phyloP scores from a whole-genome alignment of 2,888 invertebrate genomes.

The Drosophila suboccidentalis region DNA sequence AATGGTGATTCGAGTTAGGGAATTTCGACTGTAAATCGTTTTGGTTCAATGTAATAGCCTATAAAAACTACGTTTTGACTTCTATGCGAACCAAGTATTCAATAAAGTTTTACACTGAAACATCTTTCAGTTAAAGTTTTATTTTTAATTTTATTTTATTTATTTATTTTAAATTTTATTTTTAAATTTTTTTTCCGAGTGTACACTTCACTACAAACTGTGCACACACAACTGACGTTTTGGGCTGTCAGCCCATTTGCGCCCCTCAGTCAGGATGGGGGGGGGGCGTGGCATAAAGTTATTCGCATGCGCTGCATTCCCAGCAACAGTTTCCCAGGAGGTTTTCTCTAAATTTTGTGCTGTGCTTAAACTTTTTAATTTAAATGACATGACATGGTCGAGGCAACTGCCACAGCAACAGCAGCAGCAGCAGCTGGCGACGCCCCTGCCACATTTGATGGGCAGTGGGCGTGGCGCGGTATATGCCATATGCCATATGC shows the following conservation, averaged over 20 bases:
- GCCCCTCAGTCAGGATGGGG: slow-evolving; percentile 12
- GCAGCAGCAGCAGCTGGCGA: slow-evolving; percentile 33
- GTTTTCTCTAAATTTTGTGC: slow-evolving; percentile 54
- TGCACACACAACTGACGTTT: slow-evolving; percentile 43
- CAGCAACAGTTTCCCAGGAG: slow-evolving; percentile 9
- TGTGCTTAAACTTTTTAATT: slow-evolving; percentile 76
- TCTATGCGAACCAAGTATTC: too few species aligned
- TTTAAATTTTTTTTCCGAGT: background rate
- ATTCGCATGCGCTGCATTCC: slow-evolving; percentile 30
- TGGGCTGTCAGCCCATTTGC: slow-evolving; percentile 29
- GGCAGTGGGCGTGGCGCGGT: slow-evolving; percentile 67
- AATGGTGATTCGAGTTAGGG: too few species aligned
- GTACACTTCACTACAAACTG: background rate
- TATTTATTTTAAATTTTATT: too few species aligned
- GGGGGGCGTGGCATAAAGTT: slow-evolving; percentile 52
- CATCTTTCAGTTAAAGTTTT: too few species aligned
- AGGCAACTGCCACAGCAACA: slow-evolving; percentile 14
- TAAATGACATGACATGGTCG: slow-evolving; percentile 72
- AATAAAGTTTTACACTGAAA: too few species aligned
- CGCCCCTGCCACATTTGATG: slow-evolving; percentile 69
- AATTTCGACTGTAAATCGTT: too few species aligned
- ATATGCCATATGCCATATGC: slow-evolving; percentile 49
- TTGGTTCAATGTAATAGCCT: too few species aligned
- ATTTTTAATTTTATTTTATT: too few species aligned
- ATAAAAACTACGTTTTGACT: too few species aligned